Base-by-base conservation (phyloP, 2,113 vertebrate genomes). In the Siniperca chuatsi region DNA sequence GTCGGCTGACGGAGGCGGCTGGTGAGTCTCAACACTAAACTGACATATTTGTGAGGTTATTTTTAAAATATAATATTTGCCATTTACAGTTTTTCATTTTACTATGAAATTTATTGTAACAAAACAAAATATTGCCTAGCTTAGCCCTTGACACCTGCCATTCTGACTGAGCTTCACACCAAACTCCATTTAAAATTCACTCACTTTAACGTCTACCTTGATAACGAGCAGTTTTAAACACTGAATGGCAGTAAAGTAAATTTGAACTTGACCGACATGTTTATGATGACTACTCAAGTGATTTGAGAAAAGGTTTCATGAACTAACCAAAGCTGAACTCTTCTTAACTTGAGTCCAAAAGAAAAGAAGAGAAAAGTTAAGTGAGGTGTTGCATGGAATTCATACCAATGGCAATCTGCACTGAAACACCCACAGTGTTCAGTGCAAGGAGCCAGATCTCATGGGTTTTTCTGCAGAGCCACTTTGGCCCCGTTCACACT, bases 1-100 rank as follows among this genome's bases (percentile, higher is more conserved):
- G 66, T 1, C 6, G 1, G 81, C 35, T 0, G 89, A 84, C 54
- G 86, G 66, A 29, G 92, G 89, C 58, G 90, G 90, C 40, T 93
- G 92, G 92, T 92, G 87, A 88, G 90, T 83, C 18, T 44, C 10
- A 42, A 29, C 29, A 2, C 2, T 5, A 5, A 40, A 50, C 16
- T 0, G 9, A 55, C 8, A 21, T 7, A 0, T 40, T 4, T 4
- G 9, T 42, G 0, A 37, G 13, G 0, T 40, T 6, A 6, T 15
- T 35, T 67, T 35, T n/a, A 44, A 35, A 11, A 29, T 11, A 2
- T 52, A 0, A 40, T 6, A n/a, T 40, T 10, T 37, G 2, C 4
- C 0, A 16, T 54, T 40, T 54, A 7, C 0, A 4, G 23, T 15
- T 9, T 7, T 1, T 6, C 3, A 25, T 4, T 7, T 25, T 50